Evolutionary conservation across 2,888 invertebrate genomes (phyloP), one percentile per base, ranked within the genome.

Genomic region (Neoitamus cyanurus): DNA sequence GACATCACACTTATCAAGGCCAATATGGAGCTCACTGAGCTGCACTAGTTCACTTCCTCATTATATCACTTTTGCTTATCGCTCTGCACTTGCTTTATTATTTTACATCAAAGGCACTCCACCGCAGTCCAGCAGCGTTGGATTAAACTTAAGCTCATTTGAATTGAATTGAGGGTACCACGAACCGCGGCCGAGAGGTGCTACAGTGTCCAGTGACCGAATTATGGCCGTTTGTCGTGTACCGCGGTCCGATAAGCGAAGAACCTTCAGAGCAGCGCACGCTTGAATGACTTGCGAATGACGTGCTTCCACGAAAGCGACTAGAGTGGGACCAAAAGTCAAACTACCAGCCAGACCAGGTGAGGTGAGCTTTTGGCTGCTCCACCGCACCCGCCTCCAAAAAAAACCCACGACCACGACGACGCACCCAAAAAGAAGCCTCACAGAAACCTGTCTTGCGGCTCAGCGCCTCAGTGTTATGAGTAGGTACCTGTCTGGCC

Each of bases 261-360:
- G 15, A 80, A 58, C 58, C 78, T 80, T 80, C 20, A 31, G 58
- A 58, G 20, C 34, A 58, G 46, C 77, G 77, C 77, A 77, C 30
- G 77, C 46, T 46, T 28, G 25, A 46, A 46, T 77, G 77, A 31
- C 78, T 58, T 37, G 78, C 20, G 78, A 80, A 34, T 80, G 20
- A 58, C 78, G 58, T 58, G 78, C 34, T 48, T 31, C 48, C 31
- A 58, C 78, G 31, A 80, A 58, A 48, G n/a, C 20, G 20, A 80
- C 78, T 58, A 80, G 15, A 7, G 30, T 48, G 37, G 48, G 46
- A 46, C 48, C 28, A 28, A 30, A 31, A 58, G 13, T 31, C 34
- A 34, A 20, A 30, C 70, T n/a, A 20, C 42, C 6, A 42, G 37
- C 7, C n/a, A 9, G 15, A 37, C 11, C 75, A 42, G 70, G 30